Conservation (phyloP, 2,888 invertebrate genomes). For the Brachypalpus laphriformis region DNA sequence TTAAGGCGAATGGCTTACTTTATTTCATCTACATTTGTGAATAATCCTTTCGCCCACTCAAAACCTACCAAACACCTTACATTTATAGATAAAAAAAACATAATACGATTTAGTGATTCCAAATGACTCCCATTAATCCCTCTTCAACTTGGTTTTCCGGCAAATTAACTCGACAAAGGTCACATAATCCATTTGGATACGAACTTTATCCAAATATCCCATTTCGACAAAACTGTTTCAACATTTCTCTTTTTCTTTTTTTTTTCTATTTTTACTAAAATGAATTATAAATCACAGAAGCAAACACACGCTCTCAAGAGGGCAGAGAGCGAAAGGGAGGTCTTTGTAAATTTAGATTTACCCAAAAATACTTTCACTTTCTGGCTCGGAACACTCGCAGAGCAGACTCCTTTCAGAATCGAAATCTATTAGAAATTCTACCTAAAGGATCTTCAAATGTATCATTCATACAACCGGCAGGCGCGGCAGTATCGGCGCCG, state of each 20-base stretch:
- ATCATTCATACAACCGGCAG: neutral
- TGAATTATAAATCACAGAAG: slow-evolving; percentile 5
- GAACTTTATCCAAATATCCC: slow-evolving; percentile 9
- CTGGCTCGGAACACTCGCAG: neutral
- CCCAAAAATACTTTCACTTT: slow-evolving; percentile 24
- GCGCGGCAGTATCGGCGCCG: slow-evolving; percentile 12
- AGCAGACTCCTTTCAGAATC: slow-evolving; percentile 14
- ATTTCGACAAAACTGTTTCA: slow-evolving; percentile 13
- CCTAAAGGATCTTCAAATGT: slow-evolving; percentile 32
- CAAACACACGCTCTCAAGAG: neutral
- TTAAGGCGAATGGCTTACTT: too few species aligned
- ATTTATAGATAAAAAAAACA: neutral
- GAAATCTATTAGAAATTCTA: slow-evolving; percentile 2
- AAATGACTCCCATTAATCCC: neutral
- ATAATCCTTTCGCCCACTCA: neutral
- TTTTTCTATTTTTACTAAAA: slow-evolving; percentile 13
- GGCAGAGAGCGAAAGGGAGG: neutral
- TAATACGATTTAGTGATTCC: neutral
- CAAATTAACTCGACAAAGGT: slow-evolving; percentile 12
- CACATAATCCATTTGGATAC: slow-evolving; percentile 13
- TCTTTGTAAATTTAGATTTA: slow-evolving; percentile 5
- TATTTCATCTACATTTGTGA: too few species aligned
- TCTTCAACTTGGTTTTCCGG: neutral
- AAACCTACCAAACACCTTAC: neutral
- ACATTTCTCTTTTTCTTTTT: neutral